Base-by-base conservation (phyloP, 2,797 vertebrate genomes). In the Gambusia yucatana region DNA sequence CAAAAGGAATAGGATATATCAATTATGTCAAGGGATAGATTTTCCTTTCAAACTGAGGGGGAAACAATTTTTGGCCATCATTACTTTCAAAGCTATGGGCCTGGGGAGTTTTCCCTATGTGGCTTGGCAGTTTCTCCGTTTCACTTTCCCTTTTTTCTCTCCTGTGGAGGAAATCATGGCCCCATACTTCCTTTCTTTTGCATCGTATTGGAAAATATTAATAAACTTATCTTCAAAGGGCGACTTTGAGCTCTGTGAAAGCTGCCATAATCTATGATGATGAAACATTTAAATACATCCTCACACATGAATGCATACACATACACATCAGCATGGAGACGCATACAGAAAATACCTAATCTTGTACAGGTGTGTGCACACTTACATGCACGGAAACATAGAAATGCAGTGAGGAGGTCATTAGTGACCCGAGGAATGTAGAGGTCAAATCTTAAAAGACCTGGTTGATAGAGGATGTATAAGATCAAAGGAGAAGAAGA, bases 361-460 rank as follows among this genome's bases (percentile, higher is more conserved):
- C 78, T 93, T 61, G 86, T 77, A 90, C 91, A 92, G 87, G 91
- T 91, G 86, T 86, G 84, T 48, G 89, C 87, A 86, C 87, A 78
- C 81, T 52, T 75, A 76, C 77, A 84, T 76, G 73, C 84, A 82
- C 9, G 3, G 30, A 82, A 75, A 80, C 77, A 85, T 77, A 80
- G 84, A 84, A 57, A 43, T 44, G 0, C 75, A 77, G 77, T 0
- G 20, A 88, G 84, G 85, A 89, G 91, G 89, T 92, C 92, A 93
- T 88, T 89, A 92, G 89, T 89, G 93, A 91, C 91, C 93, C 14
- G 72, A 84, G 91, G 93, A 94, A 94, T 95, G 91, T 86, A 81
- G 82, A 82, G 94, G 94, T 95, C 91, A 93, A 81, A 87, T 91
- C 92, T 92, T 92, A 93, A 94, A 92, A 92, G 91, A 91, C 87